Base-by-base conservation (phyloP, 2,888 invertebrate genomes). In the Dolomedes plantarius region DNA sequence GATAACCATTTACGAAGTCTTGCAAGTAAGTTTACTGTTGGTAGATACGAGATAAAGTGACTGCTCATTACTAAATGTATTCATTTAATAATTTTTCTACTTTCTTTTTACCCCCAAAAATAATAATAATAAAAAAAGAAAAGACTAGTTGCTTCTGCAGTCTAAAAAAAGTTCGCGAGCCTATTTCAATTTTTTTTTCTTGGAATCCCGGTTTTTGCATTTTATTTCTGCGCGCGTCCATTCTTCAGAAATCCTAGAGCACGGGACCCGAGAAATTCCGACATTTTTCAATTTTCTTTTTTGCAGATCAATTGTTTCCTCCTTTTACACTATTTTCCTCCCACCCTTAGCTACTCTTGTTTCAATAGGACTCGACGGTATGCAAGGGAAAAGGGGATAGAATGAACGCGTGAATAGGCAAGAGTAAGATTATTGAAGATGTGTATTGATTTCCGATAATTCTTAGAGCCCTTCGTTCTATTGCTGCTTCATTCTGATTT, bases 271-370 rank as follows among this genome's bases (percentile, higher is more conserved):
- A 69, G 50, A 71, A 82, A 82, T 82, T 68, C 69, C 39, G 75
- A 82, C 76, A 76, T 82, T 82, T 82, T 82, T 82, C 82, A 82
- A 82, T 82, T 82, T 82, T 75, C 75, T 82, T n/a, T n/a, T n/a
- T 75, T 67, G 69, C 82, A 65, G 76, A 82, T 82, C 82, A 82
- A 82, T 82, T 76, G 82, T 32, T 69, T 36, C 73, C 68, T 41
- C 68, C 79, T 72, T 50, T 65, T 31, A 64, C 72, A 69, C 69
- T 78, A 36, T 78, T 79, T 73, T 46, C 56, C 69, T 41, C 27
- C 56, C 36, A 39, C 72, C 62, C 72, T 50, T 62, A 19, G 28
- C 68, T 77, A 68, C 78, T 85, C 85, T 78, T 68, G 85, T 78
- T 79, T 85, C 85, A 78, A 74, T 56, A 56, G 78, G 56, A 19